These are phyloP conservation scores for Alethe castanea DNA, from an alignment of 2,113 vertebrate species.

Conservation along the genomic window DNA sequence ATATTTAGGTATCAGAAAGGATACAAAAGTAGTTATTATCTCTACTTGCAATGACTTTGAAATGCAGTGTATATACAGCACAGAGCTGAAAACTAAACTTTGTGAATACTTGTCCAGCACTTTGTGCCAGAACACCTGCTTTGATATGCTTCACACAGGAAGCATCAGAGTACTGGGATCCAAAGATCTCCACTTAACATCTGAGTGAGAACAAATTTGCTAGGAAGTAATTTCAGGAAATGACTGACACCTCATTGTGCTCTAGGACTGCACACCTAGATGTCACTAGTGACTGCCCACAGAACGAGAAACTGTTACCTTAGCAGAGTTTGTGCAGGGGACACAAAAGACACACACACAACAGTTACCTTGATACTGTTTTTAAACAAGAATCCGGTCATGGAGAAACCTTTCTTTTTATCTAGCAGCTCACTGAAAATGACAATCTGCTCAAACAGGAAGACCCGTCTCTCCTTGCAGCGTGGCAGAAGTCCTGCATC, in stretches of 20 bases:
- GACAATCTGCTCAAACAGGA: constrained; percentile 97
- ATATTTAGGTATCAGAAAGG: neutral
- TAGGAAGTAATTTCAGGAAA: neutral
- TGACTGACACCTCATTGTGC: neutral
- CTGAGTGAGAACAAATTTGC: neutral
- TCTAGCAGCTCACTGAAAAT: constrained; percentile 98
- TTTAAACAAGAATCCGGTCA: constrained; percentile 96
- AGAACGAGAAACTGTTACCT: constrained; percentile 35
- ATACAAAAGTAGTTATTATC: neutral
- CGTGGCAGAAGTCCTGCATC: constrained; percentile 90
- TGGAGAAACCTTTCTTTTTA: constrained; percentile 97
- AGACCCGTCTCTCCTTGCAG: constrained; percentile 93
- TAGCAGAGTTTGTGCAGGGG: constrained; percentile 14
- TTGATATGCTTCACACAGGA: neutral
- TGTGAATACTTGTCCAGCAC: neutral
- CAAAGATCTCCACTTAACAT: neutral
- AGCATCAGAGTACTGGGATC: neutral
- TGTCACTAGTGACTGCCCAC: neutral
- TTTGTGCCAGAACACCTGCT: neutral
- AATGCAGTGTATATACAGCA: neutral
- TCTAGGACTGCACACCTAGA: neutral
- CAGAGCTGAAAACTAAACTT: neutral
- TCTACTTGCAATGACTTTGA: neutral
- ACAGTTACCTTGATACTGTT: constrained; percentile 92
- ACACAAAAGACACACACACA: neutral